Conservation (phyloP, 2,797 vertebrate genomes). For the Enteromius radiatus region DNA sequence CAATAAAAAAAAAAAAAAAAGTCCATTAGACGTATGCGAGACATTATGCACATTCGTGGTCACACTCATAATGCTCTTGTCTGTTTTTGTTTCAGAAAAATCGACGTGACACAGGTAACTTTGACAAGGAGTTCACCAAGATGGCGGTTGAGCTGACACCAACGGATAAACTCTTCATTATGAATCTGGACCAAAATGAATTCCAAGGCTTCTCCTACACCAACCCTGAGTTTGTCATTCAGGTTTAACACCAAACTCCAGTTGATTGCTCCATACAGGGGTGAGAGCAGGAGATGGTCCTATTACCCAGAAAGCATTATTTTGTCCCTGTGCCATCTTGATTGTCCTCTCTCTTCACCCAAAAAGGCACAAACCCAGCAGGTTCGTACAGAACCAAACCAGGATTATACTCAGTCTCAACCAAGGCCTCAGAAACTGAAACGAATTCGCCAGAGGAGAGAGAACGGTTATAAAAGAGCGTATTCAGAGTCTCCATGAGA, state of each 20-base stretch:
- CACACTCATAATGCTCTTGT: neutral
- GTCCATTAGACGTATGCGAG: too few relatives aligned
- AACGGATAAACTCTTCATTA: conserved; percentile 99
- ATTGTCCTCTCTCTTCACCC: conserved; percentile 34
- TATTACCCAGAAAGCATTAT: conserved; percentile 36
- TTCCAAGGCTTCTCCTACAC: conserved; percentile 99
- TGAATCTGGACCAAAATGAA: conserved; percentile 99
- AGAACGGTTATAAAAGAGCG: conserved; percentile 33
- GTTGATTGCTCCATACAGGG: neutral
- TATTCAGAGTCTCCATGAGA: conserved; percentile 61
- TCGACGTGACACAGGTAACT: conserved; percentile 92
- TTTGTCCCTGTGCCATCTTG: conserved; percentile 24
- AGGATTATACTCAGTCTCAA: conserved; percentile 35
- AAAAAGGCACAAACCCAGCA: conserved; percentile 31
- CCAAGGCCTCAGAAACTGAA: conserved; percentile 37
- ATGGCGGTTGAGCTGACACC: conserved; percentile 96
- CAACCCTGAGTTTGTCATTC: conserved; percentile 95
- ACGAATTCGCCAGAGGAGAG: neutral
- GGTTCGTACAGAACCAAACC: conserved; percentile 25
- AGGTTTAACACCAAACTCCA: conserved; percentile 74
- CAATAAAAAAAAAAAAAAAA: too few relatives aligned
- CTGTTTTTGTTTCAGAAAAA: conserved; percentile 82
- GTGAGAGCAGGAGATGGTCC: conserved; percentile 7
- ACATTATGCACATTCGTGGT: neutral
- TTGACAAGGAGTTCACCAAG: conserved; percentile 98